Evolutionary conservation across 2,888 invertebrate genomes (phyloP), one percentile per base, ranked within the genome.

Genomic region (Portevinia maculata): DNA sequence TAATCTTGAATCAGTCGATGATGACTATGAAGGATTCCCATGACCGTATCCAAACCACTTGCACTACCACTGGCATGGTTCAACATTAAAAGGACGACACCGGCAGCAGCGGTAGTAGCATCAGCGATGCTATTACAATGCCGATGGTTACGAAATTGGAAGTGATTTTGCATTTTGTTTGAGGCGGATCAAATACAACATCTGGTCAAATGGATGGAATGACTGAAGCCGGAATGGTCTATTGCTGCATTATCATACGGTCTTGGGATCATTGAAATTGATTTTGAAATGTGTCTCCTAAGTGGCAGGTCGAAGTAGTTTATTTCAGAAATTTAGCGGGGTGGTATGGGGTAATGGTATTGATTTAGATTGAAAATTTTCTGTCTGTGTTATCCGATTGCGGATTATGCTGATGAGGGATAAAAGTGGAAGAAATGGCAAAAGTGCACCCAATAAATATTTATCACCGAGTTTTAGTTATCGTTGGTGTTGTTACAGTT

Each of bases 211-310:
- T 78, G 55, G 46, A 55, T 83, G 53, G 60, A 78, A 17, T 65
- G 64, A 52, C 46, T 32, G 30, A 9, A 7, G 21, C 13, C 9
- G 30, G 9, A 7, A 19, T 32, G 13, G 55, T 39, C 39, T 39
- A n/a, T 32, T 39, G 57, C 13, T 34, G 15, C 46, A 34, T 34
- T 28, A 37, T 57, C 44, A 11, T 32, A 15, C 21, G 53, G 59
- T 60, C 70, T 78, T 32, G 59, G 81, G 76, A 83, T 83, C 78
- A 83, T 78, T 67, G 83, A 83, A 83, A 83, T 83, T 78, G 83
- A 83, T 83, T 83, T 73, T 37, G 60, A 73, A 78, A 83, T 78
- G 83, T 62, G 71, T 67, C 69, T 64, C 52, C 71, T 78, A 73
- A 83, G 83, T 83, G 83, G 67, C 67, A 73, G 67, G 70, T 46